phyloP scores from a whole-genome alignment of 2,888 invertebrate species.

The Cerceris rybyensis region DNA sequence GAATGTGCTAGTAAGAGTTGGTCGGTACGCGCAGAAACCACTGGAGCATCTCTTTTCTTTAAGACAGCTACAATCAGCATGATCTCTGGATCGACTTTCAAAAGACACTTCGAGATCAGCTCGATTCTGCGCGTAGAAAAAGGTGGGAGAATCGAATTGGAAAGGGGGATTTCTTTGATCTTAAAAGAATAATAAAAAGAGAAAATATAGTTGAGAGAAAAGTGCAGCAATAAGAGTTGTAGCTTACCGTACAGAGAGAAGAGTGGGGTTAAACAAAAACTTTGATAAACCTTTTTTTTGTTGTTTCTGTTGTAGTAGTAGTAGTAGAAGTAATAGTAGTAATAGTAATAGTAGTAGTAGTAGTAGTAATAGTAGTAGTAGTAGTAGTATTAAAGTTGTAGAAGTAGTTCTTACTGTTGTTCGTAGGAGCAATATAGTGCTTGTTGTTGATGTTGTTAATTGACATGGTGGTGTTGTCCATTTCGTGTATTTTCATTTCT shows the following conservation, averaged over 20 bases:
- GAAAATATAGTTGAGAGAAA: constrained; percentile 38
- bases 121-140: background rate
- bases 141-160: constrained; percentile 1
- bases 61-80: no score
- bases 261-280: constrained; percentile 60
- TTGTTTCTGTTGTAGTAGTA: constrained; percentile 48
- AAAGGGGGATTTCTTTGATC: constrained; percentile 1
- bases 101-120: background rate
- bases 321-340: no score
- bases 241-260: constrained; percentile 75
- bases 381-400: no score
- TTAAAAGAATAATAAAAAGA: background rate
- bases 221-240: constrained; percentile 63
- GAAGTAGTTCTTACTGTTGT: constrained; percentile 55
- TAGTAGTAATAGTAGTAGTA: no score
- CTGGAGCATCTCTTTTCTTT: background rate
- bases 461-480: constrained; percentile 59
- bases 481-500: constrained; percentile 64
- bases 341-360: no score
- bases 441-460: constrained; percentile 54
- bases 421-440: constrained; percentile 48
- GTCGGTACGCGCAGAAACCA: constrained; percentile 1
- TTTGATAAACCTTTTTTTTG: constrained; percentile 36
- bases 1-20: constrained; percentile 9
- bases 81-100: no score